Evolutionary conservation across 2,888 invertebrate genomes (phyloP).

Genomic region (Copidosoma aretas): DNA sequence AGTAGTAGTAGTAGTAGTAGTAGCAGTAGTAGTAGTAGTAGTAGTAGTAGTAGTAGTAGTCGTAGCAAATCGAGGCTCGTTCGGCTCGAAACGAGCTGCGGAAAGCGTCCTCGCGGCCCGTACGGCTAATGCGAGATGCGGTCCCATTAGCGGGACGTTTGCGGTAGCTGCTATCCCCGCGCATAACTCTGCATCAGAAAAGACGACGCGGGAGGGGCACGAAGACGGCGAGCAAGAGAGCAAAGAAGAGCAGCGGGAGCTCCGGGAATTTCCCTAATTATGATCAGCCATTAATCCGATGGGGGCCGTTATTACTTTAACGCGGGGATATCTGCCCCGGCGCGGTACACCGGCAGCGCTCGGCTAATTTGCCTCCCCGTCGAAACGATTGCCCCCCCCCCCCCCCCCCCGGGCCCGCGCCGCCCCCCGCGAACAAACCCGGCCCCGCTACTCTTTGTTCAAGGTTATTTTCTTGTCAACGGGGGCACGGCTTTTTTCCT

Average conservation of each 20-base stretch:
- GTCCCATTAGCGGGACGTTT: conserved; percentile 8
- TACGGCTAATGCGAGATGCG: conserved; percentile 8
- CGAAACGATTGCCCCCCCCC: conserved; percentile 54
- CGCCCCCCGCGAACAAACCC: not conserved
- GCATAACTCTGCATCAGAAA: not conserved
- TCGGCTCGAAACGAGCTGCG: not conserved
- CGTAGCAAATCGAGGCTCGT: not conserved
- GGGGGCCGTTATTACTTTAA: conserved; percentile 59
- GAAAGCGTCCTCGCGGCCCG: conserved; percentile 3
- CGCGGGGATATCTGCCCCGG: conserved; percentile 46
- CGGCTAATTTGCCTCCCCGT: conserved; percentile 55
- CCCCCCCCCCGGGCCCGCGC: conserved; percentile 50
- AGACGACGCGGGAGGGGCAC: not conserved
- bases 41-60: too few relatives aligned
- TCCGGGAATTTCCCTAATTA: conserved; percentile 59
- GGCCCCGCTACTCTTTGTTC: conserved; percentile 3
- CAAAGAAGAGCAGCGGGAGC: conserved; percentile 32
- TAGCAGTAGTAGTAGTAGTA: too few relatives aligned
- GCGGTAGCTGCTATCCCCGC: not conserved
- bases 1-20: too few relatives aligned
- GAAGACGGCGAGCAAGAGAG: too few relatives aligned
- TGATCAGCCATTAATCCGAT: conserved; percentile 58
- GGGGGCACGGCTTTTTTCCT: conserved; percentile 2
- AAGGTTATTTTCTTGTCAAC: not conserved
- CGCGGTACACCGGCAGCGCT: conserved; percentile 39